Evolutionary conservation across 2,113 vertebrate species (phyloP), one percentile per base, ranked within the genome.

Genomic region (Panthera uncia): DNA sequence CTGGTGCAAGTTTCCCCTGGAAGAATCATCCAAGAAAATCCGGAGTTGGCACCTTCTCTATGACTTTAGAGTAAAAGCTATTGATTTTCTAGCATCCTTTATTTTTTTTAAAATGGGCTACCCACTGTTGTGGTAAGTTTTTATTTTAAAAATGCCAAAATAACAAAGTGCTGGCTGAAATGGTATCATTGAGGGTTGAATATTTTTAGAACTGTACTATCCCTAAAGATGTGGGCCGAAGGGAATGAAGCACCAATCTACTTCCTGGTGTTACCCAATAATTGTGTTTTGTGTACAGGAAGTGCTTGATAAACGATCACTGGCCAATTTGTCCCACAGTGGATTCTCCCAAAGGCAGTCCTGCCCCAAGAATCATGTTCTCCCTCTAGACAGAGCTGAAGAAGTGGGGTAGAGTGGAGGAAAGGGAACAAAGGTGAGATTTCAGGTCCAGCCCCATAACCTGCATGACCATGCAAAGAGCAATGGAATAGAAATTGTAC

Each of bases 21-120:
- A 92, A 94, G 45, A 93, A 73, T 91, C 25, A 18, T 69, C n/a
- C 57, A 50, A 69, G 69, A 65, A 95, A 96, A 71, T 73, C 61
- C 1, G 2, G 76, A 78, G n/a, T n/a, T 93, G 94, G 84, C 74
- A 78, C 82, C 66, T 95, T 96, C 33, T 89, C 88, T 74, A 61
- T 25, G 68, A 78, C 81, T 88, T 95, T n/a, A 73, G 41, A 93
- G 95, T 74, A 73, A 66, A 81, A 8, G 4, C 23, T 61, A 85
- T 79, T 92, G 97, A 94, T 97, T 88, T 97, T 79, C 81, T 78
- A 8, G 71, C 81, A 52, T 10, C 38, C 18, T 63, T 89, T 90
- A 7, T 69, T 78, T n/a, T n/a, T 68, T 76, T n/a, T 38, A 61
- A 93, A 69, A 93, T 87, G 68, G 79, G 45, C 29, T 82, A 57